Base-by-base conservation (phyloP, 2,888 invertebrate genomes). In the Mythimna albipuncta region DNA sequence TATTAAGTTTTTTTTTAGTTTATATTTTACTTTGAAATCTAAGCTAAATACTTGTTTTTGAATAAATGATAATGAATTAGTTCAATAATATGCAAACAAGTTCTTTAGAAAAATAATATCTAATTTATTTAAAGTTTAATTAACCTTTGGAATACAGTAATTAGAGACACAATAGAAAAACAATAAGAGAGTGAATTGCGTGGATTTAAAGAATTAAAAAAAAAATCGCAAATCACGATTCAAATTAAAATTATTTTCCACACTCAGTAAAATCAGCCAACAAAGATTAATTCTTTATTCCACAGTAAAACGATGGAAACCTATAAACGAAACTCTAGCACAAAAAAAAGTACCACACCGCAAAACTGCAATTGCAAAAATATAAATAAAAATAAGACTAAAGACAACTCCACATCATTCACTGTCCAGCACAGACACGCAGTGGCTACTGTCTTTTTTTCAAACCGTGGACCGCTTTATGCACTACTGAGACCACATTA, bases 361-460 rank as follows among this genome's bases (percentile, higher is more conserved):
- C 65, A 64, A 69, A 73, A 76, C 69, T 76, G 72, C 82, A 87
- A 80, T 83, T 81, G 82, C 75, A 73, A 77, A 76, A 80, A 78
- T 75, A 87, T 69, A 86, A 85, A 78, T 75, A 87, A 70, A 86
- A 85, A 86, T 79, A 83, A 81, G 88, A 89, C 88, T 87, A 87
- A 88, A 87, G 81, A 72, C 90, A 71, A 77, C 93, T 94, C 94
- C 88, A 91, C 91, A 90, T 92, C 93, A 92, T 86, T 93, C 93
- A 89, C 84, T 94, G 93, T 94, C 90, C 92, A 75, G 71, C 77
- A 76, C 77, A 86, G 91, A 92, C 91, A 92, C 92, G 93, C 93
- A 91, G 92, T 91, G 81, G 95, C 96, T 94, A 95, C 95, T 83
- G 94, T 93, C 89, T 94, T 94, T 94, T 94, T 89, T 85, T 85